Base-by-base conservation (phyloP, 2,797 vertebrate genomes). In the Dallia pectoralis region DNA sequence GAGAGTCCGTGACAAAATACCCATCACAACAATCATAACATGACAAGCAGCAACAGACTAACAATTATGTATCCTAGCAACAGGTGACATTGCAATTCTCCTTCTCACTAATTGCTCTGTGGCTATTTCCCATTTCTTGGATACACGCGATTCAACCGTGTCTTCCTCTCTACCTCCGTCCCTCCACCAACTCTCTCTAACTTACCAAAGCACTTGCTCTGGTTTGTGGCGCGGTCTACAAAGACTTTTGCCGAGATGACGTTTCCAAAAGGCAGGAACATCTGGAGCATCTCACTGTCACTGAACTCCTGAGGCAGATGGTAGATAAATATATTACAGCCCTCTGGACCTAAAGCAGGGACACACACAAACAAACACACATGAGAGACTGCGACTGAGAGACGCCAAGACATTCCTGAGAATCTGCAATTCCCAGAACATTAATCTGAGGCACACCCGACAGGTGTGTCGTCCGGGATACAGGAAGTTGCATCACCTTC, bases 291-390 rank as follows among this genome's bases (percentile, higher is more conserved):
- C 91, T 98, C 96, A 3, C 94, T 95, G 91, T 97, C 96, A 1
- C 95, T 96, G 89, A 98, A 97, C 90, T 98, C 96, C 88, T 98
- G 96, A 82, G 96, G 96, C 93, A 98, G 93, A 93, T 98, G 96
- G 93, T 98, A 98, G 91, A 98, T 97, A 92, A 98, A 98, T 93
- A 98, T 96, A 91, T 98, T 97, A 89, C 96, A 98, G 75, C 96
- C 96, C 48, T 98, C 96, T 47, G 96, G 96, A 91, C 96, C 96
- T 98, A 91, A 70, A 71, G 40, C 56, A 75, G 49, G 78, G 12
- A 80, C 63, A 74, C 67, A 79, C 67, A 74, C 74, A 65, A 44
- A 71, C 44, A 76, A 29, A 70, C 29, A 70, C 44, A 70, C 29
- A n/a, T 44, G 12, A 36, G 30, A 18, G 6, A 18, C 27, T 29